Evolutionary conservation across 2,888 invertebrate species (phyloP), one percentile per base, ranked within the genome.

Genomic region (Choreutis nemorana): DNA sequence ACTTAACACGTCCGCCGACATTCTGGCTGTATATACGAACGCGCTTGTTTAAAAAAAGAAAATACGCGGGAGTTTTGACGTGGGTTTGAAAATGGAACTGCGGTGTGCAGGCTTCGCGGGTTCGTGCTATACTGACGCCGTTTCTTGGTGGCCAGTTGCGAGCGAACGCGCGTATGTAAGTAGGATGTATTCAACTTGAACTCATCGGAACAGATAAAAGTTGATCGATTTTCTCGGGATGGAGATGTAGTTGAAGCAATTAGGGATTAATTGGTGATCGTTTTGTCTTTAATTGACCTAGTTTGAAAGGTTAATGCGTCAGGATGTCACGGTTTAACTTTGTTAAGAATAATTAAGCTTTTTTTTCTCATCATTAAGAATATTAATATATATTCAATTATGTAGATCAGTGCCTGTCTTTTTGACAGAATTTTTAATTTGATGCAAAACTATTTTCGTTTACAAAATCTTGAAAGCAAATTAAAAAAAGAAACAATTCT

Each of bases 1-100:
- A 77, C 89, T 88, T 52, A 91, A 68, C 50, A 90, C 84, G 71
- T 90, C 90, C 40, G 87, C 83, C 39, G 90, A 87, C 87, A 89
- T 89, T 48, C 46, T 61, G 41, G 41, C 34, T 38, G 42, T 35
- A 34, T 40, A 23, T 20, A 26, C 14, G n/a, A 23, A 20, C 11
- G 9, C 16, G 13, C 27, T 14, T 13, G 26, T 35, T 35, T 21
- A 16, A 26, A 31, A 27, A 35, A 32, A 28, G n/a, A 10, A 26
- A 50, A 46, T 40, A 41, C 58, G 59, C 59, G 62, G 44, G 33
- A 48, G 53, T 39, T 46, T 48, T 50, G 47, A 28, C 22, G 28
- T 37, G 34, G 35, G 32, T 49, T 30, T 18, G 30, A 25, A 14
- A 30, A 16, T 47, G 48, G 24, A 41, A 41, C 35, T 39, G 42